Percentiles rank a stretch among this genome's conserved stretches.
Conservation (phyloP, 2,888 invertebrate species). For the Tetanocera ferruginea region DNA sequence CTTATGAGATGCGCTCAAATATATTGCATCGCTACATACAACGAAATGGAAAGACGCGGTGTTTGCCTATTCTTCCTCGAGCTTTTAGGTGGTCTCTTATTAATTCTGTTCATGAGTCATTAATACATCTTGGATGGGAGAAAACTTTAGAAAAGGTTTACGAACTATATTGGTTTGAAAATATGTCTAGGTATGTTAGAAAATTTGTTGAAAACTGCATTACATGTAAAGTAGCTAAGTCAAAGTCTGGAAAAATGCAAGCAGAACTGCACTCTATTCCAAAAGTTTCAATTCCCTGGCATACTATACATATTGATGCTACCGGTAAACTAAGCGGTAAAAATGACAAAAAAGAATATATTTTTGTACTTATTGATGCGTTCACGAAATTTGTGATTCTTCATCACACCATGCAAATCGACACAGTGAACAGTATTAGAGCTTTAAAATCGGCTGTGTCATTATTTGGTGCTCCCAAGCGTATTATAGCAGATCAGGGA, state of each 20-base stretch:
- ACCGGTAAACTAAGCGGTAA: slow-evolving; percentile 38
- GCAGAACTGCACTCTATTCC: slow-evolving; percentile 46
- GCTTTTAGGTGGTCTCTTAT: too few species aligned
- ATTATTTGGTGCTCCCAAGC: slow-evolving; percentile 3
- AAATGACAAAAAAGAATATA: slow-evolving; percentile 34
- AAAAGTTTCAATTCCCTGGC: slow-evolving; percentile 46
- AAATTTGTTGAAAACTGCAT: too few species aligned
- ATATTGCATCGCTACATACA: too few species aligned
- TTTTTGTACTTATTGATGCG: slow-evolving; percentile 35
- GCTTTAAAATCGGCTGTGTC: slow-evolving; percentile 12
- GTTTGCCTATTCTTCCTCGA: too few species aligned
- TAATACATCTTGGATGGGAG: background rate
- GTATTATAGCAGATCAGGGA: slow-evolving; percentile 8
- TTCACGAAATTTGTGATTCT: too few species aligned
- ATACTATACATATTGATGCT: slow-evolving; percentile 39
- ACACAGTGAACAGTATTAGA: slow-evolving; percentile 36
- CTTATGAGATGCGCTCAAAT: too few species aligned
- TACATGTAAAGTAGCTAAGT: too few species aligned
- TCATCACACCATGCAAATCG: slow-evolving; percentile 37
- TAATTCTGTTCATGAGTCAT: background rate
- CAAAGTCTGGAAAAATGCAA: background rate
- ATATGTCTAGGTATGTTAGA: too few species aligned
- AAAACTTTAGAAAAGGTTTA: too few species aligned
- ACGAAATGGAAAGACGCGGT: background rate
- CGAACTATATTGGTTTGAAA: too few species aligned